Percentiles rank a stretch among this genome's conserved stretches.
These are phyloP conservation scores for Andrena trimmerana DNA, from an alignment of 2,888 invertebrate species.

Conservation along the genomic window DNA sequence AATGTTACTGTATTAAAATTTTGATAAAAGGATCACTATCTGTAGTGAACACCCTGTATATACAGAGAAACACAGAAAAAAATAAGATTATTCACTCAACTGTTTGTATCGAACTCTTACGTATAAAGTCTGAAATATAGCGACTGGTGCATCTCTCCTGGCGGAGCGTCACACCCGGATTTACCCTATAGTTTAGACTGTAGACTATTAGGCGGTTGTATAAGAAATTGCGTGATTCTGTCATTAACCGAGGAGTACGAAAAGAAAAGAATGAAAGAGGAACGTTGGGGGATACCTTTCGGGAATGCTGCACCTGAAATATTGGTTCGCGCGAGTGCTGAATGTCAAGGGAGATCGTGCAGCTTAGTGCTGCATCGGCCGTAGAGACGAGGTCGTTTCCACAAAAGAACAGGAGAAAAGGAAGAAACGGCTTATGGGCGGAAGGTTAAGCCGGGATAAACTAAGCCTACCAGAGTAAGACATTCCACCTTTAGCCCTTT, in stretches of 20 bases:
- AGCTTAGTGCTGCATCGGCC: slow-evolving; percentile 19
- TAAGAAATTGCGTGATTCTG: neutral
- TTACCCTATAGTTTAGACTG: no score
- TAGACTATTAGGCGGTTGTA: neutral
- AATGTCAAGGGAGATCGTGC: neutral
- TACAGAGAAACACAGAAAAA: no score
- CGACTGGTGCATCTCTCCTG: no score
- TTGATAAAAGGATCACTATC: no score
- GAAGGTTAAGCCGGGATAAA: slow-evolving; percentile 64
- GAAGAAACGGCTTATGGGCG: slow-evolving; percentile 59
- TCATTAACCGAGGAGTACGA: neutral
- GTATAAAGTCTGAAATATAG: no score
- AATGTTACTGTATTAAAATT: no score
- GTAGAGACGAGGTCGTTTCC: slow-evolving; percentile 47
- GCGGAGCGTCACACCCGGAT: no score
- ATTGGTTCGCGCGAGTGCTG: neutral
- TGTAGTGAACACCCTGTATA: no score
- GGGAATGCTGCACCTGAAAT: slow-evolving; percentile 19
- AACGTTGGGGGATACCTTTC: neutral
- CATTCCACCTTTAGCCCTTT: slow-evolving; percentile 82
- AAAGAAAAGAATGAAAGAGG: no score
- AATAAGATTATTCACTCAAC: no score
- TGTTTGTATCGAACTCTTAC: no score
- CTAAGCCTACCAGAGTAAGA: slow-evolving; percentile 76
- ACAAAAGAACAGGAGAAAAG: slow-evolving; percentile 63